These are phyloP conservation scores for Barbus barbus DNA, from an alignment of 2,113 vertebrate genomes.

Conservation along the genomic window DNA sequence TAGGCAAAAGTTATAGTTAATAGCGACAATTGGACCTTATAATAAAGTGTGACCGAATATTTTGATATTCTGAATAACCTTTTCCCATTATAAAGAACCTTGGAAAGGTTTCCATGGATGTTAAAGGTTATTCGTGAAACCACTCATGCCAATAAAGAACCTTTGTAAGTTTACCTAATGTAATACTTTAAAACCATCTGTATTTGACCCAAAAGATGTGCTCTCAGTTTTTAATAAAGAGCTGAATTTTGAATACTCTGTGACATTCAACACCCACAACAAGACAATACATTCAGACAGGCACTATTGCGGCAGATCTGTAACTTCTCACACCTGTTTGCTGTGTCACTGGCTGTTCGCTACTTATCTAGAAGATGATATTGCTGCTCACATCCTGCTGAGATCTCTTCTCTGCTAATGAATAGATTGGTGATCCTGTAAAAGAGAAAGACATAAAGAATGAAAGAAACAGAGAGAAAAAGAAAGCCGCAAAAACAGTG, in stretches of 20 bases:
- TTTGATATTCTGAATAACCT: too few relatives aligned
- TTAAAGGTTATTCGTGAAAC: too few relatives aligned
- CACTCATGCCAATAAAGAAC: too few relatives aligned
- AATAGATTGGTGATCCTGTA: slow-evolving; percentile 25
- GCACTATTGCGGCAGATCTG: background rate
- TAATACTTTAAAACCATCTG: background rate
- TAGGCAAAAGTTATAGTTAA: too few relatives aligned
- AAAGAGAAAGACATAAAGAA: slow-evolving; percentile 5
- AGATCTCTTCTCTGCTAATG: slow-evolving; percentile 20
- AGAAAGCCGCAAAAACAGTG: background rate
- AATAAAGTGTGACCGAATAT: too few relatives aligned
- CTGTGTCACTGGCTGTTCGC: background rate
- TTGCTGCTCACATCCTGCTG: slow-evolving; percentile 20
- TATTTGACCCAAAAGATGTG: background rate
- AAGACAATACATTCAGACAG: slow-evolving; percentile 8
- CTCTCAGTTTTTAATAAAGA: background rate
- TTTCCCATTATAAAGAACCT: too few relatives aligned
- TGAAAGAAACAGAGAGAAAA: background rate
- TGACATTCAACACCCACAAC: background rate
- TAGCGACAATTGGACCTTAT: too few relatives aligned
- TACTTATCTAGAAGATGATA: slow-evolving; percentile 27
- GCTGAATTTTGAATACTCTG: background rate
- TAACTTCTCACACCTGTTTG: slow-evolving; percentile 1
- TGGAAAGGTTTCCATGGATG: too few relatives aligned
- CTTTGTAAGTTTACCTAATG: background rate